Evolutionary conservation across 2,113 vertebrate genomes (phyloP).

Genomic region (Gadus chalcogrammus): DNA sequence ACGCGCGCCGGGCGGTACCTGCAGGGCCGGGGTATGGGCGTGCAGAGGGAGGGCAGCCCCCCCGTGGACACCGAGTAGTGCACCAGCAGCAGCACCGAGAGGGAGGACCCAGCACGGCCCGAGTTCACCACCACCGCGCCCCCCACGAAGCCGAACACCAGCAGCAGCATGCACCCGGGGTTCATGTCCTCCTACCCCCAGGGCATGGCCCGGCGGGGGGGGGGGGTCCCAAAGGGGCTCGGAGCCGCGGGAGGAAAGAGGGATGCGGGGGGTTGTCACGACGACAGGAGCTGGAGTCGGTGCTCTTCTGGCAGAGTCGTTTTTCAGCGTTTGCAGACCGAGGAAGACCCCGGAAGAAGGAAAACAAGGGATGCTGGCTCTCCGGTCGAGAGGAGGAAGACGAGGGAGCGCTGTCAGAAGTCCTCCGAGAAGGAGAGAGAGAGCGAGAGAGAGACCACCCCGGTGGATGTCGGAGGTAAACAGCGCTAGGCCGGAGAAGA

Average conservation of each 20-base stretch:
- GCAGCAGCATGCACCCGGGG: slow-evolving; percentile 98
- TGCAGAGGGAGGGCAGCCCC: slow-evolving; percentile 87
- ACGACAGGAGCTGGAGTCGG: too few relatives aligned
- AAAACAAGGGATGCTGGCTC: not conserved
- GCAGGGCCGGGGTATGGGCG: slow-evolving; percentile 82
- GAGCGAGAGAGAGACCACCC: not conserved
- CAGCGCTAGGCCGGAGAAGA: not conserved
- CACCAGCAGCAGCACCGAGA: slow-evolving; percentile 96
- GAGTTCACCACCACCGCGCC: slow-evolving; percentile 99
- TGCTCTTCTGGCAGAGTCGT: too few relatives aligned
- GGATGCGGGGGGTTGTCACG: too few relatives aligned
- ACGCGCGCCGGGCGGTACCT: slow-evolving; percentile 74
- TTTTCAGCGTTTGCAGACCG: too few relatives aligned
- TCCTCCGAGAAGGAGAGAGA: not conserved
- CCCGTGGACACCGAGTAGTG: slow-evolving; percentile 92
- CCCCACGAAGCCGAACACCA: slow-evolving; percentile 99
- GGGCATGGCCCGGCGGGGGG: slow-evolving; percentile 76
- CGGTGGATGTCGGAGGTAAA: not conserved
- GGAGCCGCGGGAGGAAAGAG: too few relatives aligned
- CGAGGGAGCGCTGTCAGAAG: not conserved
- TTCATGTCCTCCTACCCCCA: slow-evolving; percentile 86
- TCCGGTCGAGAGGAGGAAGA: not conserved
- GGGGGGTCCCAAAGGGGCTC: not conserved
- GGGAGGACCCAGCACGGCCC: slow-evolving; percentile 92
- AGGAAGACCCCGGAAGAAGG: too few relatives aligned